Percentiles rank a stretch among this genome's conserved stretches.
Evolutionary conservation across 2,113 vertebrate genomes (phyloP).

Genomic region (Corvus moneduloides): DNA sequence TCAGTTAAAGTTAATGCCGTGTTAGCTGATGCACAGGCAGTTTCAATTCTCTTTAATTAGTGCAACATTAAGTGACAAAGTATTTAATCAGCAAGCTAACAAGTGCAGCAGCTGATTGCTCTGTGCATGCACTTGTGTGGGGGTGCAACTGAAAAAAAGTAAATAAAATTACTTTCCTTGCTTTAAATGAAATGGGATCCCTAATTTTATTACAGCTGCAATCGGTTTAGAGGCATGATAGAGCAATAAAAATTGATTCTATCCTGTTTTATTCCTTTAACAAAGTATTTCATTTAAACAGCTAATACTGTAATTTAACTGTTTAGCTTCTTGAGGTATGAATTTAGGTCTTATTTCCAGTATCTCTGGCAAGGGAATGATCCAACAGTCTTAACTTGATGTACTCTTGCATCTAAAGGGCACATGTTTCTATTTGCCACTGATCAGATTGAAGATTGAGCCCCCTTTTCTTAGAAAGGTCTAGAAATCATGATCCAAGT

Average conservation of each 20-base stretch:
- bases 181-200: slow-evolving; percentile 64
- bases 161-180: slow-evolving; percentile 75
- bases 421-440: background rate
- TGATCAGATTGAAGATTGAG: background rate
- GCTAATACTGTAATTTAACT: slow-evolving; percentile 35
- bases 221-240: slow-evolving; percentile 55
- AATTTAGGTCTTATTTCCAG: background rate
- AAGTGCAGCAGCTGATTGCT: slow-evolving; percentile 68
- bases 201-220: slow-evolving; percentile 71
- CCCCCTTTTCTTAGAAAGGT: background rate
- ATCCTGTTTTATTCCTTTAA: slow-evolving; percentile 53
- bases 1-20: slow-evolving; percentile 50
- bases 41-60: slow-evolving; percentile 78
- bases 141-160: slow-evolving; percentile 54
- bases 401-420: background rate
- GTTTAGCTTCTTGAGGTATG: background rate
- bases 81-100: slow-evolving; percentile 78
- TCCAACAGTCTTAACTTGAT: background rate
- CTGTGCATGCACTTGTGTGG: background rate
- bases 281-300: slow-evolving; percentile 18
- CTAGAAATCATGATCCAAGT: background rate
- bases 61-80: slow-evolving; percentile 72
- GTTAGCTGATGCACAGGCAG: slow-evolving; percentile 50
- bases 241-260: slow-evolving; percentile 71
- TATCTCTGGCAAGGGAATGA: background rate